Conservation (phyloP, 2,888 invertebrate genomes). For the Tryphoninae sp. region DNA sequence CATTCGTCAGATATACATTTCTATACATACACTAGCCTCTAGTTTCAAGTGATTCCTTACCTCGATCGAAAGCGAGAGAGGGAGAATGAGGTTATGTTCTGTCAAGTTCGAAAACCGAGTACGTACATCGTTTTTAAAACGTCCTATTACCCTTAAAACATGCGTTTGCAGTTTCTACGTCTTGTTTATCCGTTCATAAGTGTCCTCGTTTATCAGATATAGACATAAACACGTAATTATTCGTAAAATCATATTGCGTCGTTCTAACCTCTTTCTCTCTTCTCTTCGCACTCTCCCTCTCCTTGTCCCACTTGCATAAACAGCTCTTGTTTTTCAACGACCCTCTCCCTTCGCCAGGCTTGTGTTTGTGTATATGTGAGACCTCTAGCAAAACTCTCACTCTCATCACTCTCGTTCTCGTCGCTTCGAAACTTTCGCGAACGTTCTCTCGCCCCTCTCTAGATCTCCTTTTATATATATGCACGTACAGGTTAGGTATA, state of each 20-base stretch:
- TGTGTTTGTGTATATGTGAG: constrained; percentile 1
- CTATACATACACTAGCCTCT: too few species aligned
- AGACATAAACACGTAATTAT: not conserved
- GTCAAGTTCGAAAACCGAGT: too few species aligned
- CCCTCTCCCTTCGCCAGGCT: not conserved
- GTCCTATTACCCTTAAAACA: too few species aligned
- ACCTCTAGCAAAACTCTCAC: constrained; percentile 35
- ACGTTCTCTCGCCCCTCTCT: constrained; percentile 16
- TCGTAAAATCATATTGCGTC: not conserved
- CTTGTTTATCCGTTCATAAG: too few species aligned
- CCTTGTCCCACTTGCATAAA: not conserved
- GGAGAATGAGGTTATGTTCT: too few species aligned
- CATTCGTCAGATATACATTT: too few species aligned
- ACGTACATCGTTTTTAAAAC: too few species aligned
- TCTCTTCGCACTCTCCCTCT: not conserved
- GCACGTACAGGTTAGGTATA: not conserved
- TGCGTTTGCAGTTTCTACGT: too few species aligned
- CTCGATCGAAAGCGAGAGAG: too few species aligned
- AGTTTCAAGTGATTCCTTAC: too few species aligned
- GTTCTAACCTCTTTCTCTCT: not conserved
- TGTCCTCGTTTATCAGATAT: too few species aligned
- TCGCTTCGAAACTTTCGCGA: constrained; percentile 46
- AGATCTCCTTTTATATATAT: not conserved
- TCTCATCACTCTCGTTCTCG: constrained; percentile 49
- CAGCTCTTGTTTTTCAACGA: not conserved